Evolutionary conservation across 2,888 invertebrate genomes (phyloP), one percentile per base, ranked within the genome.

Genomic region (Drosophila ustulata): DNA sequence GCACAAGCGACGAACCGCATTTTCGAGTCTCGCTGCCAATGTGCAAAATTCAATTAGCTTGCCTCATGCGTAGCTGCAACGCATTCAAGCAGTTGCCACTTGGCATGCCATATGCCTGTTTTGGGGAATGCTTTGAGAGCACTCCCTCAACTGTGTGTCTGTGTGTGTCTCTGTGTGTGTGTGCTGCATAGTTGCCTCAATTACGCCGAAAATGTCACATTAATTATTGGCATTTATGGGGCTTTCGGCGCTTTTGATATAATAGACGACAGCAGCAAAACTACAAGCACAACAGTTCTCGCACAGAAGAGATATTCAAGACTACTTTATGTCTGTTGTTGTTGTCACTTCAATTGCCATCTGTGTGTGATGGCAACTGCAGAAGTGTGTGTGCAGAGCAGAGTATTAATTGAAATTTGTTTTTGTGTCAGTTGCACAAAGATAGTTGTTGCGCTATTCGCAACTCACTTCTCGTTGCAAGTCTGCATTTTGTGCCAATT

Each of bases 211-310:
- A 87, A 89, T 85, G 84, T 88, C 87, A 85, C 84, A 85, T 89
- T 88, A 86, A 86, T 89, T 86, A 84, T 82, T 80, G 84, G 89
- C 89, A 85, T 89, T 84, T 89, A 82, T 84, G 83, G 70, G 80
- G 87, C 66, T 82, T 83, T 71, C 77, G 70, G 50, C 72, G 85
- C 87, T 82, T 74, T 74, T 87, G 78, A 66, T 68, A 71, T 68
- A 59, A 69, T 53, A 43, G 57, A 64, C 18, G 56, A 41, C 52
- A 58, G 45, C 18, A 30, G 46, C 52, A 46, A 5, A 55, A 52
- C n/a, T 7, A 26, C 30, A 61, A 64, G 61, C 51, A 84, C 84
- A 83, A 84, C 73, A 75, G 67, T 64, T 13, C 68, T 65, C 28
- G 28, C 28, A 28, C 30, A 6, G 30, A 18, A 18, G 18, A 18